Conservation (phyloP, 2,888 invertebrate species). For the Apeira syringaria region DNA sequence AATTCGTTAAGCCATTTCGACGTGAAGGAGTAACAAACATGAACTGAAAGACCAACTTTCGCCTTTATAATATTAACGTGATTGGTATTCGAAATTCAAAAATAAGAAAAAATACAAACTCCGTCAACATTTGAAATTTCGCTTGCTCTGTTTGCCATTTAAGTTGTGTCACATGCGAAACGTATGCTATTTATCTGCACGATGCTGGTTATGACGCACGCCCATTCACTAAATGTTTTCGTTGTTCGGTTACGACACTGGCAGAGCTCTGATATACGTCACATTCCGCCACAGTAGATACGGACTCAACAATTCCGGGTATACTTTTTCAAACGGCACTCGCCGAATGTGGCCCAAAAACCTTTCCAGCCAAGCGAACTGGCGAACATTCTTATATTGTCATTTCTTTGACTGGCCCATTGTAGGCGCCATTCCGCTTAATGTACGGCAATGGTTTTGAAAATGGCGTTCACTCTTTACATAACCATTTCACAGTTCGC, state of each 20-base stretch:
- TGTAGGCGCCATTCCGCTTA: constrained; percentile 35
- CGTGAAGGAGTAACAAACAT: too few species aligned
- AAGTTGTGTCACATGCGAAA: constrained; percentile 40
- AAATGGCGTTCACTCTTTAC: constrained; percentile 33
- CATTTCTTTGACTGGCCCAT: constrained; percentile 40
- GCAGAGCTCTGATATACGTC: constrained; percentile 36
- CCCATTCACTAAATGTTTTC: constrained; percentile 61
- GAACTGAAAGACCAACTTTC: too few species aligned
- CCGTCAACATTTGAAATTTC: constrained; percentile 44
- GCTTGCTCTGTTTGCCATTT: constrained; percentile 31
- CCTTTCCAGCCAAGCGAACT: constrained; percentile 37
- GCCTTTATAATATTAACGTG: too few species aligned
- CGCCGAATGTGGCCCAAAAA: constrained; percentile 39
- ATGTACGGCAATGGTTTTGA: constrained; percentile 38
- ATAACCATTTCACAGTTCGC: constrained; percentile 35
- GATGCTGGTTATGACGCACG: constrained; percentile 51
- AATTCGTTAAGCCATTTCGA: too few species aligned
- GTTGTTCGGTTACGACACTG: constrained; percentile 42
- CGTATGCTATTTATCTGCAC: constrained; percentile 52
- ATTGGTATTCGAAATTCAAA: too few species aligned
- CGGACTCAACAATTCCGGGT: constrained; percentile 36
- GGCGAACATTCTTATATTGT: constrained; percentile 38
- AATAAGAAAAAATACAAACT: too few species aligned
- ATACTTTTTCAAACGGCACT: constrained; percentile 41
- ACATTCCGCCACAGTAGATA: constrained; percentile 37